Conservation (phyloP, 2,797 vertebrate genomes). For the Petrocephalus schoutedeni region DNA sequence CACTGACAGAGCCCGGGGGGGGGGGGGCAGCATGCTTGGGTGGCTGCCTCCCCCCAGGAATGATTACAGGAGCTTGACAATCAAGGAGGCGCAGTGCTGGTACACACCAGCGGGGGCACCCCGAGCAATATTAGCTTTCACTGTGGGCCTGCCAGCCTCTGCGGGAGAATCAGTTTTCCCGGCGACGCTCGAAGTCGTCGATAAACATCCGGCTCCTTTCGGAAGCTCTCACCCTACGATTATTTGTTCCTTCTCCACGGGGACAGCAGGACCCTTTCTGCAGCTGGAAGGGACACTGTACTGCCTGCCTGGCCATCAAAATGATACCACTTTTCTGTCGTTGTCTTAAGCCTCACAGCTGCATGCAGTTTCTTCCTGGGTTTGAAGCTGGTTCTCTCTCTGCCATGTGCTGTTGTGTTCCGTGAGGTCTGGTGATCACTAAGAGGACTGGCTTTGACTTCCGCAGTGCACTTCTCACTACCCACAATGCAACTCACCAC, state of each 20-base stretch:
- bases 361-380: neutral
- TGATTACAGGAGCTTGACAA: conserved; percentile 20
- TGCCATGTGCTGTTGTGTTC: neutral
- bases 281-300: neutral
- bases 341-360: neutral
- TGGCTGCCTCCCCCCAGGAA: neutral
- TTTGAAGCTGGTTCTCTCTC: neutral
- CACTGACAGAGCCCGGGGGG: neutral
- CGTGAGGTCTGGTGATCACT: neutral
- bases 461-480: conserved; percentile 19
- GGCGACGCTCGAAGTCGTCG: neutral
- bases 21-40: neutral
- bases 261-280: neutral
- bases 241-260: conserved; percentile 9
- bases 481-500: conserved; percentile 27
- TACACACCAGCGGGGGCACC: conserved; percentile 19
- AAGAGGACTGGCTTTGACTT: neutral
- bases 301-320: neutral
- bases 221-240: neutral
- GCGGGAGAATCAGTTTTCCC: neutral
- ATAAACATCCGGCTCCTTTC: conserved; percentile 1
- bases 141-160: neutral
- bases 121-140: neutral
- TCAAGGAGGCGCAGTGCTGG: neutral
- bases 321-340: neutral